phyloP scores from a whole-genome alignment of 64 coral and sea anemone genomes.

The Montipora foliosa region DNA sequence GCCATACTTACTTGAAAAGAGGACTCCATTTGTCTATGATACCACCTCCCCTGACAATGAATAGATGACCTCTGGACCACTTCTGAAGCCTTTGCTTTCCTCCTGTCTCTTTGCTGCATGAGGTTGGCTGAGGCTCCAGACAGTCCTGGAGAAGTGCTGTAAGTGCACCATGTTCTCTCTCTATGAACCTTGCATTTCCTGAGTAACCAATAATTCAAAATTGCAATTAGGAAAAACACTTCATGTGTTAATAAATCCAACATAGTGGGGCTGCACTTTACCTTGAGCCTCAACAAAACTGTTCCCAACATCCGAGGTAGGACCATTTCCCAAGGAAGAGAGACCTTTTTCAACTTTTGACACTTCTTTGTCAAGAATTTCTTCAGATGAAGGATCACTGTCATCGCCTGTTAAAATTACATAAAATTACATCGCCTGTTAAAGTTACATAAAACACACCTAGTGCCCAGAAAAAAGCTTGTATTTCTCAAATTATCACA shows the following conservation, averaged over 20 bases:
- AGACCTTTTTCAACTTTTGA: background rate
- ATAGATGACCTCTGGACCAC: conserved; percentile 56
- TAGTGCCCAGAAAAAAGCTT: background rate
- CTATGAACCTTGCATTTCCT: conserved; percentile 51
- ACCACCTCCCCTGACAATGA: conserved; percentile 50
- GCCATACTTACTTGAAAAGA: conserved; percentile 27
- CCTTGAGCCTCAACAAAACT: conserved; percentile 46
- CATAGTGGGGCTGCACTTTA: background rate
- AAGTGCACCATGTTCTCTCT: conserved; percentile 15
- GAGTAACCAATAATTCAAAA: background rate
- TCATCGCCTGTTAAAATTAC: background rate
- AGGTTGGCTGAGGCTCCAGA: conserved; percentile 33
- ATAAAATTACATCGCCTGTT: background rate
- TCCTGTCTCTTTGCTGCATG: conserved; percentile 63
- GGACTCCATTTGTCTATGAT: conserved; percentile 68
- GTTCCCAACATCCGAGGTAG: background rate
- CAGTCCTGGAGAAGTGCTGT: conserved; percentile 25
- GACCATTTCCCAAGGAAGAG: background rate
- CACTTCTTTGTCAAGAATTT: background rate
- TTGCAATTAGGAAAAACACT: too few species aligned
- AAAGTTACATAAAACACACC: background rate
- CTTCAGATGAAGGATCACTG: background rate
- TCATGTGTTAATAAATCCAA: background rate
- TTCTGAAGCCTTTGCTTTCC: conserved; percentile 53
- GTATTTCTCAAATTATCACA: background rate